Conservation (phyloP, 2,888 invertebrate species). For the Xiphydria camelus region DNA sequence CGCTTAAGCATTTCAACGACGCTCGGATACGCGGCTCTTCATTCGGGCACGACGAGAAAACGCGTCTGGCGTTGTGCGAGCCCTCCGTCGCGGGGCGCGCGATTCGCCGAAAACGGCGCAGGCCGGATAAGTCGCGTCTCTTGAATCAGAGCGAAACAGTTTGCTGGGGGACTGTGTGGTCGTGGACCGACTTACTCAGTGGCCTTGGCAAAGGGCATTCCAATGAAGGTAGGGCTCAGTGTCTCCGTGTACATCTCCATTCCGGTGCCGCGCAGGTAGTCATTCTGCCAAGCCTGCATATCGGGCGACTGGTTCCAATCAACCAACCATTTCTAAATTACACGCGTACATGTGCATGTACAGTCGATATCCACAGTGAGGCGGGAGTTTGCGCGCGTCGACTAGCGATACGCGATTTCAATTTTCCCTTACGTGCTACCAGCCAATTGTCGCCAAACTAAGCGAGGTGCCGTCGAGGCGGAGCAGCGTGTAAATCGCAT, state of each 20-base stretch:
- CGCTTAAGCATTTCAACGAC: too few relatives aligned
- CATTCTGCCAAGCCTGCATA: constrained; percentile 98
- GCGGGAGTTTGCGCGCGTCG: too few relatives aligned
- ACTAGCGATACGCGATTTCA: too few relatives aligned
- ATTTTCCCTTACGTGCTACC: too few relatives aligned
- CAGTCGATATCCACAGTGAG: constrained; percentile 39
- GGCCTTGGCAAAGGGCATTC: constrained; percentile 97
- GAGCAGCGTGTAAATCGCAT: too few relatives aligned
- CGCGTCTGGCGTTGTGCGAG: too few relatives aligned
- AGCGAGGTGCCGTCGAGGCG: too few relatives aligned
- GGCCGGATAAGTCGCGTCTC: constrained; percentile 42
- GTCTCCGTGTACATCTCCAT: constrained; percentile 99
- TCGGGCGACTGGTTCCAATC: constrained; percentile 81
- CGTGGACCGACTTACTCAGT: constrained; percentile 89
- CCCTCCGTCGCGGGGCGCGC: too few relatives aligned
- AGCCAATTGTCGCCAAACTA: too few relatives aligned
- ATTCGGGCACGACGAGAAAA: neutral
- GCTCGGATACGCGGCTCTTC: too few relatives aligned
- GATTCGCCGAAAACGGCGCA: constrained; percentile 4
- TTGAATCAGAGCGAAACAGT: constrained; percentile 47
- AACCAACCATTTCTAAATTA: constrained; percentile 55
- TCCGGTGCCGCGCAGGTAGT: constrained; percentile 98
- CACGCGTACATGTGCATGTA: constrained; percentile 62
- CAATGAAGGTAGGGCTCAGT: constrained; percentile 95
- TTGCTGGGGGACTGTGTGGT: constrained; percentile 52